Conservation (phyloP, 2,113 vertebrate genomes). For the Heterotilapia buettikoferi region DNA sequence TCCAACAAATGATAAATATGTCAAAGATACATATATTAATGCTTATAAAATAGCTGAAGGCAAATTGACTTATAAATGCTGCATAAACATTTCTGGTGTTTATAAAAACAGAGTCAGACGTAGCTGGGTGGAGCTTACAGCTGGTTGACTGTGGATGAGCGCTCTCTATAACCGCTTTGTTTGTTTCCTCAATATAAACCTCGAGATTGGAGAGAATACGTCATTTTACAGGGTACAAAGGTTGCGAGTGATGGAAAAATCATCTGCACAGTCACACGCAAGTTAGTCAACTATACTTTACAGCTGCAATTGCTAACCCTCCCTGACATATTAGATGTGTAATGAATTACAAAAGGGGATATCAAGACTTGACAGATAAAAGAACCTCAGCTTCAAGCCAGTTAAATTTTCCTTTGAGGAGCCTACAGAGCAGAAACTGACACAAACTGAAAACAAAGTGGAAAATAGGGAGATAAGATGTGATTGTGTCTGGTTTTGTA, state of each 20-base stretch:
- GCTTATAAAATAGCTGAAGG: not conserved
- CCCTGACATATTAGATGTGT: slow-evolving; percentile 4
- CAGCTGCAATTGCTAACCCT: not conserved
- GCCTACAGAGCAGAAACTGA: not conserved
- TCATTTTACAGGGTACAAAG: slow-evolving; percentile 8
- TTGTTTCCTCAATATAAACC: not conserved
- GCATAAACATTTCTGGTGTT: not conserved
- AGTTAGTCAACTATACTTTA: not conserved
- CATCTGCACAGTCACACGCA: not conserved
- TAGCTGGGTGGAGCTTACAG: not conserved
- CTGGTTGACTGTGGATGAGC: not conserved
- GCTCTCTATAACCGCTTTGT: not conserved
- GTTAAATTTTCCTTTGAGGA: not conserved
- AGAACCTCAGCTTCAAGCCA: not conserved
- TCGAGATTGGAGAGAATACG: not conserved
- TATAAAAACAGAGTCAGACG: not conserved
- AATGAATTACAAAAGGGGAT: slow-evolving; percentile 23
- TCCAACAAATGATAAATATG: not conserved
- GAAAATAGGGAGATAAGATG: not conserved
- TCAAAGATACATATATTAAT: not conserved
- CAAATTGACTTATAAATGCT: not conserved
- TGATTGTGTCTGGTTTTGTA: not conserved
- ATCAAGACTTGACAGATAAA: slow-evolving; percentile 17
- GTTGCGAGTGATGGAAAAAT: not conserved
- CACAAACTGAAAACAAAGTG: not conserved